Evolutionary conservation across 2,888 invertebrate species (phyloP).

Genomic region (Lissocephala sabroskyi): DNA sequence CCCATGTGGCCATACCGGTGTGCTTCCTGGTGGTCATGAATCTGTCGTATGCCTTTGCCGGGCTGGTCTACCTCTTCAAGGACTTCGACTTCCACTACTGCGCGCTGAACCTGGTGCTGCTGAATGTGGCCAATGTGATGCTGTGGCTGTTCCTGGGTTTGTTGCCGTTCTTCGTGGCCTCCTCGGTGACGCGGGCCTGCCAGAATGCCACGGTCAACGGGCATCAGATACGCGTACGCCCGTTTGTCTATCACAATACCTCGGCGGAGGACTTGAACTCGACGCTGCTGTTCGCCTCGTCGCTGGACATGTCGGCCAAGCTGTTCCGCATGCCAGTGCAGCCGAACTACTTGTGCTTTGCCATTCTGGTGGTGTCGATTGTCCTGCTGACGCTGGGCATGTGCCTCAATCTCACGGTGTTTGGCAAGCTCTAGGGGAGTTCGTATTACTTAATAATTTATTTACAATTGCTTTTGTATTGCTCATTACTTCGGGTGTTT

Average conservation of each 20-base stretch:
- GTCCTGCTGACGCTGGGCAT: constrained; percentile 81
- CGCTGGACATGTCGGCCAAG: constrained; percentile 82
- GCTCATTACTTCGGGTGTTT: neutral
- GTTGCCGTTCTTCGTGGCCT: constrained; percentile 77
- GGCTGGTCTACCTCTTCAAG: constrained; percentile 79
- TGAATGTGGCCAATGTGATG: constrained; percentile 78
- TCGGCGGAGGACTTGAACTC: constrained; percentile 83
- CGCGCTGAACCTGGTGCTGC: constrained; percentile 77
- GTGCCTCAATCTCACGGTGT: constrained; percentile 73
- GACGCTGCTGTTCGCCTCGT: constrained; percentile 83
- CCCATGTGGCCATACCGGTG: constrained; percentile 82
- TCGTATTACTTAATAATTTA: constrained; percentile 35
- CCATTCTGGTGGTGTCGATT: constrained; percentile 76
- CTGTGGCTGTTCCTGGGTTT: constrained; percentile 67
- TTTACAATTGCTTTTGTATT: constrained; percentile 36
- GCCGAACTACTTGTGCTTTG: constrained; percentile 79
- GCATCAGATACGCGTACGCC: constrained; percentile 84
- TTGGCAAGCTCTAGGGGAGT: constrained; percentile 43
- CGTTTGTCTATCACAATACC: constrained; percentile 86
- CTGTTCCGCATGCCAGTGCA: constrained; percentile 83
- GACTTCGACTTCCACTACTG: constrained; percentile 75
- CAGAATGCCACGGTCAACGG: constrained; percentile 82
- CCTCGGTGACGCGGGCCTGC: constrained; percentile 82
- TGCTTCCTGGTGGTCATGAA: constrained; percentile 85
- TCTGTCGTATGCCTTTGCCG: constrained; percentile 81